These are phyloP conservation scores for Drosophila aldrichi DNA, from an alignment of 2,888 invertebrate genomes.

Conservation along the genomic window DNA sequence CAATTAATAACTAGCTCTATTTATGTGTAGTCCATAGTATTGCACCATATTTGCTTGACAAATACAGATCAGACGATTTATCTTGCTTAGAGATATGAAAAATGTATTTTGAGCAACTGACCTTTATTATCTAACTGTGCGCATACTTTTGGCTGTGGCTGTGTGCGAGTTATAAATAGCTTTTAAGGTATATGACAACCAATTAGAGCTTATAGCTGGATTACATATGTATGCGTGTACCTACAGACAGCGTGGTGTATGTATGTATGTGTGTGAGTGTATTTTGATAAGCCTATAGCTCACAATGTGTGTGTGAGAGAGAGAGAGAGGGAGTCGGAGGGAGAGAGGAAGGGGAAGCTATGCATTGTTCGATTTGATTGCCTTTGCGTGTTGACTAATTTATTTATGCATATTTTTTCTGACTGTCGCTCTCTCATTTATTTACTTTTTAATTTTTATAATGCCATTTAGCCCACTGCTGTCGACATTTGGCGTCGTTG, in stretches of 20 bases:
- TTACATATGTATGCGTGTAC: constrained; percentile 42
- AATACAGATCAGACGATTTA: not conserved
- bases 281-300: constrained; percentile 13
- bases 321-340: not conserved
- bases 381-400: constrained; percentile 55
- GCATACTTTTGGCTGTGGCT: constrained; percentile 36
- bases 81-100: not conserved
- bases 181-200: constrained; percentile 36
- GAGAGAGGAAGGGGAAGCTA: not conserved
- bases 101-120: not conserved
- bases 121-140: constrained; percentile 6
- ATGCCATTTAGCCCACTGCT: constrained; percentile 60
- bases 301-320: constrained; percentile 12
- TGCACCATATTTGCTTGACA: not conserved
- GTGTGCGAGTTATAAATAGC: constrained; percentile 44
- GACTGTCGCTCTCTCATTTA: constrained; percentile 9
- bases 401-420: constrained; percentile 63
- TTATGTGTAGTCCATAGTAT: not conserved
- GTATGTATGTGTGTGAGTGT: constrained; percentile 12
- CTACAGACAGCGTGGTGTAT: not conserved
- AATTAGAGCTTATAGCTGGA: constrained; percentile 49
- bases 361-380: constrained; percentile 45
- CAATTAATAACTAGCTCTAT: not conserved
- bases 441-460: constrained; percentile 61
- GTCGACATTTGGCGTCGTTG: constrained; percentile 50